phyloP scores from a whole-genome alignment of 2,797 vertebrate genomes.

The Rhynchonycteris naso region DNA sequence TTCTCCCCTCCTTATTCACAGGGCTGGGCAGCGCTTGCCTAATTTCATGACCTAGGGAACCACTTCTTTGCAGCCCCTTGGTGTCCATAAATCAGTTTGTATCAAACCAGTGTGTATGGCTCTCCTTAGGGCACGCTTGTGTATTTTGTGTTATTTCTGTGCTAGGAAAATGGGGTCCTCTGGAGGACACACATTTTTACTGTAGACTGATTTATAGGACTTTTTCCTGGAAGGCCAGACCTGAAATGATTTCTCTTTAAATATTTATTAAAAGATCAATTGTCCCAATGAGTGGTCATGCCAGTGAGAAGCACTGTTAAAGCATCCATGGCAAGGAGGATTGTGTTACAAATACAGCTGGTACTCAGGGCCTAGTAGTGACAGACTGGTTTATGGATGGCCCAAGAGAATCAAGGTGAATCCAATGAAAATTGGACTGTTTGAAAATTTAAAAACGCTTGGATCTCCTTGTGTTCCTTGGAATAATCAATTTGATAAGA shows the following conservation, averaged over 20 bases:
- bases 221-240: slow-evolving; percentile 67
- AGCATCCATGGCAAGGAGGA: slow-evolving; percentile 57
- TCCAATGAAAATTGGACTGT: background rate
- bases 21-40: background rate
- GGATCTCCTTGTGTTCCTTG: background rate
- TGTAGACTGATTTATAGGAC: slow-evolving; percentile 74
- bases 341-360: slow-evolving; percentile 67
- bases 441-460: slow-evolving; percentile 44
- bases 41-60: background rate
- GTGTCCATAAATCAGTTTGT: slow-evolving; percentile 54
- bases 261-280: slow-evolving; percentile 81
- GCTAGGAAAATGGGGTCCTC: slow-evolving; percentile 64
- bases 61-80: slow-evolving; percentile 14
- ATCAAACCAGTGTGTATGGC: slow-evolving; percentile 66
- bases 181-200: slow-evolving; percentile 63
- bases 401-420: background rate
- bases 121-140: slow-evolving; percentile 58
- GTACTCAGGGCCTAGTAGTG: slow-evolving; percentile 16
- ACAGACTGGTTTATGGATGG: background rate
- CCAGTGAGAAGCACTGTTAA: slow-evolving; percentile 70
- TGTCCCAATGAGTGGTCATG: slow-evolving; percentile 73
- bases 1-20: background rate
- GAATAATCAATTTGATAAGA: slow-evolving; percentile 22
- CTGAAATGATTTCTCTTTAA: slow-evolving; percentile 80
- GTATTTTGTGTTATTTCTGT: slow-evolving; percentile 76